Conservation (phyloP, 2,113 vertebrate species). For the Lontra canadensis region DNA sequence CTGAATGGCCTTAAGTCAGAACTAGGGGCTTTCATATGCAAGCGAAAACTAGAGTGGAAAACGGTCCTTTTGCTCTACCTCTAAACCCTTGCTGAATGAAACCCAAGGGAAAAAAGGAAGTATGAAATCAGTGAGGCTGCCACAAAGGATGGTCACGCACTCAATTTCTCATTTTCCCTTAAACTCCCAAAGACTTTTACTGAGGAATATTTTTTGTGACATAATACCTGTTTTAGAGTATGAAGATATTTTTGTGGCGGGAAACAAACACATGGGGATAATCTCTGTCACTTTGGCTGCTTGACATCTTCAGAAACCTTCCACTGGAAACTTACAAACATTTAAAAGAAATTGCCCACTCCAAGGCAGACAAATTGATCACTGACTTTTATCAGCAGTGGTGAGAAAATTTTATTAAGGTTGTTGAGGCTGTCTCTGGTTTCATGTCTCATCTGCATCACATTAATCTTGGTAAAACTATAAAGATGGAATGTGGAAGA, state of each 20-base stretch:
- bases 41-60: background rate
- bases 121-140: background rate
- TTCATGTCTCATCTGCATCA: background rate
- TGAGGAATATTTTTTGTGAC: background rate
- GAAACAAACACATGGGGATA: background rate
- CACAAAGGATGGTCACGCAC: background rate
- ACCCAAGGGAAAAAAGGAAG: background rate
- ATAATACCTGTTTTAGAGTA: background rate
- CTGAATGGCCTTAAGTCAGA: background rate
- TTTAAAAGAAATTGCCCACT: background rate
- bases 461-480: background rate
- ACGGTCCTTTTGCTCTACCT: background rate
- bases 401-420: background rate
- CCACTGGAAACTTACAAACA: background rate
- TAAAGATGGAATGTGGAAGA: background rate
- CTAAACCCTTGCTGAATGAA: background rate
- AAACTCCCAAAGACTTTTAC: background rate
- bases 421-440: background rate
- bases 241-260: background rate
- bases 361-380: background rate
- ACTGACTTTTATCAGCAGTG: background rate
- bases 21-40: background rate
- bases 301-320: background rate
- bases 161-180: background rate
- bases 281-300: background rate